phyloP scores from a whole-genome alignment of 64 coral and sea anemone species.

The Catalaphyllia jardinei region DNA sequence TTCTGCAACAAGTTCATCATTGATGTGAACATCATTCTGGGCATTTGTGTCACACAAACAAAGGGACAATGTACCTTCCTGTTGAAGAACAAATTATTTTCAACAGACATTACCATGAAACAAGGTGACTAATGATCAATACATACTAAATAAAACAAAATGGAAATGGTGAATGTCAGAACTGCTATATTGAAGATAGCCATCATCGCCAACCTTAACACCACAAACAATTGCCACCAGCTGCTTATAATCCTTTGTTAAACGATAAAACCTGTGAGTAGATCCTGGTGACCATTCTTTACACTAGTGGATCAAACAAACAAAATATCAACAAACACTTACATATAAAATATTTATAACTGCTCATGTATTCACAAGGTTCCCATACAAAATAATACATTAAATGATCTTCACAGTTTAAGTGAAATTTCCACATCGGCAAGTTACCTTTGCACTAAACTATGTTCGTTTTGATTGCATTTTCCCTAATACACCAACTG shows the following conservation, averaged over 20 bases:
- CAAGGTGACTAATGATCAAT: no score
- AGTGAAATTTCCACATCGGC: no score
- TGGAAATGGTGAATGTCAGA: background rate
- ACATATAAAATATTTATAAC: no score
- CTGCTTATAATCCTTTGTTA: conserved; percentile 91
- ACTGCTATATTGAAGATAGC: background rate
- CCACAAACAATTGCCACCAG: conserved; percentile 82
- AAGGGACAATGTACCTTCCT: conserved; percentile 76
- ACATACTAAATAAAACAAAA: no score
- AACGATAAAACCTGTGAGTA: conserved; percentile 79
- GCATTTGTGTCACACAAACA: conserved; percentile 88
- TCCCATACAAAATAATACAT: no score
- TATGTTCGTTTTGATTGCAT: no score
- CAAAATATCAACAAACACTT: background rate
- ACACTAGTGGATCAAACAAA: background rate
- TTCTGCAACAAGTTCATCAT: conserved; percentile 78
- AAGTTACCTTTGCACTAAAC: no score
- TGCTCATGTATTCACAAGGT: no score
- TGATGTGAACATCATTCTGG: conserved; percentile 84
- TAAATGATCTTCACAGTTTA: no score
- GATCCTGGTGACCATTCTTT: conserved; percentile 80
- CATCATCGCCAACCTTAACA: conserved; percentile 51
- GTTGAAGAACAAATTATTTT: background rate
- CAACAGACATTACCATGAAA: no score
- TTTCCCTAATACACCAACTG: no score